A percentile compares a stretch with the other conserved stretches of the same genome.
Evolutionary conservation across 2,888 invertebrate species (phyloP).

Genomic region (Sepioteuthis lessoniana): DNA sequence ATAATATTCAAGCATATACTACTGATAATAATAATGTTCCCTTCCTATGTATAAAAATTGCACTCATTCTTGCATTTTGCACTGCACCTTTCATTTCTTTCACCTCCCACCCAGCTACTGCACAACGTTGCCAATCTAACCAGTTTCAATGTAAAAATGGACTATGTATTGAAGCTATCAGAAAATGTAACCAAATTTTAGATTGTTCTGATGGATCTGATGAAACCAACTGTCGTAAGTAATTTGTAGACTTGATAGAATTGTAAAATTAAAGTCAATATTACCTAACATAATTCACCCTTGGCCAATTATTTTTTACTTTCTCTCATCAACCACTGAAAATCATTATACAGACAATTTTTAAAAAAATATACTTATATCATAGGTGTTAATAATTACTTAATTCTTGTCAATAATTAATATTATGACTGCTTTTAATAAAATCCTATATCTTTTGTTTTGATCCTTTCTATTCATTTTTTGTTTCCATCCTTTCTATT

Average conservation of each 20-base stretch:
- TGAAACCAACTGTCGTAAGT: not conserved
- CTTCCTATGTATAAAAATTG: too few relatives aligned
- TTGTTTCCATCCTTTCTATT: too few relatives aligned
- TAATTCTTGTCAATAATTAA: too few relatives aligned
- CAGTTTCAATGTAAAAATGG: not conserved
- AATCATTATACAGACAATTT: too few relatives aligned
- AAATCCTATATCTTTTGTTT: too few relatives aligned
- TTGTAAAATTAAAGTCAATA: not conserved
- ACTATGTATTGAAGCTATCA: not conserved
- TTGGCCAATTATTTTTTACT: not conserved
- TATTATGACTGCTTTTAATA: too few relatives aligned
- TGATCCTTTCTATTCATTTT: too few relatives aligned
- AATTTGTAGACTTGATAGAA: not conserved
- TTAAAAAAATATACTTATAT: too few relatives aligned
- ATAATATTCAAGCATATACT: too few relatives aligned
- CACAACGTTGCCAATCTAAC: not conserved
- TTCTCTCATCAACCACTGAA: too few relatives aligned
- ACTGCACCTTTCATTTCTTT: not conserved
- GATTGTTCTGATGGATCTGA: not conserved
- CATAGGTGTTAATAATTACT: conserved; percentile 60
- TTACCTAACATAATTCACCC: not conserved
- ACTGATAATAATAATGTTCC: too few relatives aligned
- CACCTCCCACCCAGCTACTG: not conserved
- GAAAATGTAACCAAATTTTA: not conserved
- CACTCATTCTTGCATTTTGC: not conserved